Percentiles rank a stretch among this genome's conserved stretches.
Conservation (phyloP, 2,888 invertebrate genomes). For the Dilophus febrilis region DNA sequence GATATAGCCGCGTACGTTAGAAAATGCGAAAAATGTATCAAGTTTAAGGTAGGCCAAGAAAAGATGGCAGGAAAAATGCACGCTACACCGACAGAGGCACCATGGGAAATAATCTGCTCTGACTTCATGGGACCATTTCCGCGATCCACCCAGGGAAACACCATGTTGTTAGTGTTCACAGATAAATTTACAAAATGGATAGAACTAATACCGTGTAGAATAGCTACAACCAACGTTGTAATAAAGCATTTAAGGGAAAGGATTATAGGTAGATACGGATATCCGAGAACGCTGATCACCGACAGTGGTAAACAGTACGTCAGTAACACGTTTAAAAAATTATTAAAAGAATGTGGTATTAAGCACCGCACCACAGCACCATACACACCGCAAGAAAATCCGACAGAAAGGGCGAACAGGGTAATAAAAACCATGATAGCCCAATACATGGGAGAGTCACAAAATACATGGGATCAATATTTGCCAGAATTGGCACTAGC, state of each 20-base stretch:
- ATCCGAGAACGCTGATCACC: not conserved
- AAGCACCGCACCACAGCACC: not conserved
- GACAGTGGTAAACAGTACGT: too few relatives aligned
- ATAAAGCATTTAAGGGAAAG: not conserved
- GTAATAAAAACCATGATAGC: slow-evolving; percentile 10
- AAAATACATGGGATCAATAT: slow-evolving; percentile 12
- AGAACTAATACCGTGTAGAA: not conserved
- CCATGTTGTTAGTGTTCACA: not conserved
- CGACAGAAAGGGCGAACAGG: slow-evolving; percentile 15
- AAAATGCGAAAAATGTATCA: not conserved
- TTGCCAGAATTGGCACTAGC: too few relatives aligned
- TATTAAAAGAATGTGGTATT: not conserved
- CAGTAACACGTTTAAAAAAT: slow-evolving; percentile 2
- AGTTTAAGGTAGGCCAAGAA: not conserved
- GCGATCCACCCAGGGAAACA: not conserved
- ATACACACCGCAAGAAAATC: slow-evolving; percentile 19
- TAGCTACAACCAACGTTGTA: not conserved
- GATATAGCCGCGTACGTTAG: not conserved
- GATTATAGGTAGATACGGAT: not conserved
- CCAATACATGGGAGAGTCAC: slow-evolving; percentile 12
- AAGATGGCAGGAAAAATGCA: not conserved
- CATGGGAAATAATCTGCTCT: not conserved
- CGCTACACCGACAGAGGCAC: not conserved
- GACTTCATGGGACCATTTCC: slow-evolving; percentile 3
- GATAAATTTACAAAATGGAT: not conserved